phyloP scores from a whole-genome alignment of 2,888 invertebrate genomes.

The Noctua pronuba region DNA sequence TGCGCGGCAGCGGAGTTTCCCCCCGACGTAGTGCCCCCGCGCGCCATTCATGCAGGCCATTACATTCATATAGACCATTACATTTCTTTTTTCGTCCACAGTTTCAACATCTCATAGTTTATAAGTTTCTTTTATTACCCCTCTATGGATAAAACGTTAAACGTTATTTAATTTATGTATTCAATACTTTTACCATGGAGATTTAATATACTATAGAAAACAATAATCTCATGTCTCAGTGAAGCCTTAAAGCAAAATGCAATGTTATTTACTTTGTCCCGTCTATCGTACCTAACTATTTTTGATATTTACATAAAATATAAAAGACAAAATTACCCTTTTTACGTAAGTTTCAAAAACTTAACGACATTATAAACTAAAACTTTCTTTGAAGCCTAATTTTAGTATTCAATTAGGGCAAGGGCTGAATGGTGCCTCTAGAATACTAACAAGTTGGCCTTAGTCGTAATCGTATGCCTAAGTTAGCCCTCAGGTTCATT shows the following conservation, averaged over 20 bases:
- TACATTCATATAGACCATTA: too few species aligned
- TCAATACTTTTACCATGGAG: neutral
- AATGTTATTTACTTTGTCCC: neutral
- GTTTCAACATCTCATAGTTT: too few species aligned
- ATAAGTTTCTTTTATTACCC: neutral
- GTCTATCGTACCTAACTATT: neutral
- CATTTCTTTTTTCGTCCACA: too few species aligned
- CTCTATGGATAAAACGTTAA: neutral
- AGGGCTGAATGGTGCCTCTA: conserved; percentile 8
- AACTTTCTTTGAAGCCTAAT: conserved; percentile 35
- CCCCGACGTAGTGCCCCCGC: too few species aligned
- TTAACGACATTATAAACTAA: conserved; percentile 16
- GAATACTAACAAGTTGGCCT: conserved; percentile 52
- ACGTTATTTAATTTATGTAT: neutral
- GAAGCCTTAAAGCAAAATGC: neutral
- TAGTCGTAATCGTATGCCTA: conserved; percentile 41
- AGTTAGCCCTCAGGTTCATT: conserved; percentile 38
- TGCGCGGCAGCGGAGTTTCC: too few species aligned
- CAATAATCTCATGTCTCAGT: neutral
- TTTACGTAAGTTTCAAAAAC: neutral
- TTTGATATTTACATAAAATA: neutral
- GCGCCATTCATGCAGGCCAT: too few species aligned
- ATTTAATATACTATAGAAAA: neutral
- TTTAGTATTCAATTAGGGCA: conserved; percentile 57
- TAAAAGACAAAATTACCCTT: neutral